Conservation (phyloP, 2,113 vertebrate genomes). For the Aptenodytes patagonicus region DNA sequence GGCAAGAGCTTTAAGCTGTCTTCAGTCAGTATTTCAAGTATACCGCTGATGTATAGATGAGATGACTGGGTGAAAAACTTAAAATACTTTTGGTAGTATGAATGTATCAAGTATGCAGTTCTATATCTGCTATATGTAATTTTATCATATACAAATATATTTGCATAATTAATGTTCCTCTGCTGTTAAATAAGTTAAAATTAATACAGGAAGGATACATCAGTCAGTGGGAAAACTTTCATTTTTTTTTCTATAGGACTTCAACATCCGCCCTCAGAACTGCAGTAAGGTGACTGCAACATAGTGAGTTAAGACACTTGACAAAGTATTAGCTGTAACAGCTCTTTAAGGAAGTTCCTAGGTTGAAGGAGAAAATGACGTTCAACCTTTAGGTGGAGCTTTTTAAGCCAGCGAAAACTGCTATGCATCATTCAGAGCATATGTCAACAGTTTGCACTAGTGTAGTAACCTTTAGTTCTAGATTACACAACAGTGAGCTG, state of each 20-base stretch:
- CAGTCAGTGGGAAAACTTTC: neutral
- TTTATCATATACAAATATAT: neutral
- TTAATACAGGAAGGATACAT: neutral
- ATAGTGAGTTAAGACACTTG: neutral
- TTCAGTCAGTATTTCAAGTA: neutral
- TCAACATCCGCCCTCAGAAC: neutral
- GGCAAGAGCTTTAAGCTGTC: neutral
- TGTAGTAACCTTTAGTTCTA: neutral
- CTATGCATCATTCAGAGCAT: neutral
- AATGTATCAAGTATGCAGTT: neutral
- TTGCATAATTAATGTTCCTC: neutral
- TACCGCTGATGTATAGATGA: fast-evolving
- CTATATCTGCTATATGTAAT: neutral
- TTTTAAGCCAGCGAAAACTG: neutral
- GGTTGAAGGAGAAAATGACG: fast-evolving
- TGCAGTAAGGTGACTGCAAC: neutral
- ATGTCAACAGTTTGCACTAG: neutral
- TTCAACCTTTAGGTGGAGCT: neutral
- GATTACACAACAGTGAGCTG: neutral
- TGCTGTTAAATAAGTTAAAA: neutral
- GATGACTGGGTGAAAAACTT: neutral
- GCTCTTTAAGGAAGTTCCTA: neutral
- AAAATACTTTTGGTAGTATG: neutral
- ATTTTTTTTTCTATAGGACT: neutral
- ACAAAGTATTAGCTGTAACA: neutral